Evolutionary conservation across 2,113 vertebrate genomes (phyloP).

Genomic region (Ramphastos sulfuratus): DNA sequence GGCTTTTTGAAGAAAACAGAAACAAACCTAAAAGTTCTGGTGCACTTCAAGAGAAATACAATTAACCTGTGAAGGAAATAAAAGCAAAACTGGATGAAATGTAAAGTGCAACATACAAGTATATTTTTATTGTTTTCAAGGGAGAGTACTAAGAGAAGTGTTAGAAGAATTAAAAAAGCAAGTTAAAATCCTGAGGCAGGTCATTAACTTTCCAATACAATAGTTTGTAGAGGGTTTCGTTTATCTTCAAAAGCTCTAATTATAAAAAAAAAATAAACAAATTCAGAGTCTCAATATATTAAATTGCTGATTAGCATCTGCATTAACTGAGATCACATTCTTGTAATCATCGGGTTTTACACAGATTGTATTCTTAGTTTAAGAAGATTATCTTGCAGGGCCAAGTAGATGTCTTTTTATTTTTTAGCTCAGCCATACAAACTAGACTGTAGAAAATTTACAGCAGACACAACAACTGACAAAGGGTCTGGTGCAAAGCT

Average conservation of each 20-base stretch:
- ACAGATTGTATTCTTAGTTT: not conserved
- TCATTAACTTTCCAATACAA: not conserved
- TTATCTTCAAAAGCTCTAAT: not conserved
- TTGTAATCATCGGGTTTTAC: not conserved
- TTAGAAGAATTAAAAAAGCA: not conserved
- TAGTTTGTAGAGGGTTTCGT: not conserved
- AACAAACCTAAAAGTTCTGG: not conserved
- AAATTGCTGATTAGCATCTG: not conserved
- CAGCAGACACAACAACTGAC: not conserved
- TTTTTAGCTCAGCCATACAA: not conserved
- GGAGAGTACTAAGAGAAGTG: not conserved
- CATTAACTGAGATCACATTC: not conserved
- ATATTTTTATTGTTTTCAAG: not conserved
- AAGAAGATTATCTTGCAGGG: not conserved
- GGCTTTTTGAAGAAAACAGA: slow-evolving; percentile 7
- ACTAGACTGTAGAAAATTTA: not conserved
- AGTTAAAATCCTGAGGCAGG: not conserved
- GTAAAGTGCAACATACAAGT: not conserved
- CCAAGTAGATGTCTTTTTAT: not conserved
- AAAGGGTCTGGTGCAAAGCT: not conserved
- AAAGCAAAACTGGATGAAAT: not conserved
- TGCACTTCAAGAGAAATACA: not conserved
- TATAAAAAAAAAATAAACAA: not conserved
- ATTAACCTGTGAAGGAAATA: not conserved
- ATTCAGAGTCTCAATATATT: not conserved